Evolutionary conservation across 1,140 invertebrate species (phyloP), one percentile per base, ranked within the genome.

Genomic region (Drosophila funebris): DNA sequence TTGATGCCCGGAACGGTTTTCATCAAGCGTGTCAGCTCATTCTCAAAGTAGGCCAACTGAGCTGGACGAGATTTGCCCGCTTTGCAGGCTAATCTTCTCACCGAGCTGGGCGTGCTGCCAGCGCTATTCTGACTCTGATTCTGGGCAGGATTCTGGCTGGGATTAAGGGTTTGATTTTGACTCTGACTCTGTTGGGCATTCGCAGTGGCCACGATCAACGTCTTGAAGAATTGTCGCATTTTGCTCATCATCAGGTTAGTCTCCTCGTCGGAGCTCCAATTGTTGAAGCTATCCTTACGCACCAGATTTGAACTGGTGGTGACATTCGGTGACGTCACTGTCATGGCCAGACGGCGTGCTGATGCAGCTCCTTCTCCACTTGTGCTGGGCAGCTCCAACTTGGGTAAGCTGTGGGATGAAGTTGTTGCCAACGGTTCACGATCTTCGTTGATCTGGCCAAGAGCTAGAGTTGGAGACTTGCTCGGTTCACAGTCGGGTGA

Each of bases 211-310:
- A 94, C 95, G 1, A 97, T 94, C 93, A 97, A 95, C 18, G 96
- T 97, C 91, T 97, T 97, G 91, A 97, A 97, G 90, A 97, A 97
- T 73, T 97, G 96, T 3, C 96, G 93, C 96, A 98, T 97, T 92
- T 97, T 97, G 7, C 95, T 96, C 97, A 98, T 97, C 97, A 98
- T 98, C 6, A 97, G 91, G 91, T 98, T 98, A 0, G 97, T 97
- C 92, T 97, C 97, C 90, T 98, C 97, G 85, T 98, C 97, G 0
- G 96, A 97, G 41, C 96, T 97, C 97, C 97, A 97, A 80, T 97
- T 97, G 85, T 97, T 97, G 91, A 97, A 97, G 84, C 96, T 97
- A 90, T 97, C 97, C 91, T 97, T 97, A 24, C 97, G 93, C 54
- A 91, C 90, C 62, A 91, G 60, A 44, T 82, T 90, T 16, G 72